phyloP scores from a whole-genome alignment of 2,888 invertebrate genomes.

The Watsonalla binaria region DNA sequence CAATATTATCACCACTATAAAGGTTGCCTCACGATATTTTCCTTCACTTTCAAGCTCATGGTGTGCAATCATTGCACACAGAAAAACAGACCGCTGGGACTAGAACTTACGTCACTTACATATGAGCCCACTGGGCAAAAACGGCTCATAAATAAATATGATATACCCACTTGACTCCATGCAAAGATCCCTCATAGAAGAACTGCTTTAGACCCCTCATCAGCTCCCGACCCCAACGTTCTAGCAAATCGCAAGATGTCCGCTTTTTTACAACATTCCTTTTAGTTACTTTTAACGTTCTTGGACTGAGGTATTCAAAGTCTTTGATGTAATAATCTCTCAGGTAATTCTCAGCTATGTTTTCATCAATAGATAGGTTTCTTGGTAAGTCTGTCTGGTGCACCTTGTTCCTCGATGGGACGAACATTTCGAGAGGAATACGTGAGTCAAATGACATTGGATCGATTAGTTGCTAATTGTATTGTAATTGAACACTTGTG shows the following conservation, averaged over 20 bases:
- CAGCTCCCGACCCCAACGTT: conserved; percentile 52
- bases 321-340: conserved; percentile 61
- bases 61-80: too few relatives aligned
- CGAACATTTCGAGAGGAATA: conserved; percentile 20
- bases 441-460: conserved; percentile 3
- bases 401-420: conserved; percentile 20
- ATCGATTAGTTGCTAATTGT: conserved; percentile 15
- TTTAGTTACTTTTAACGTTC: conserved; percentile 29
- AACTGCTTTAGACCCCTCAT: conserved; percentile 61
- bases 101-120: too few relatives aligned
- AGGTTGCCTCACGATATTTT: too few relatives aligned
- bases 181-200: conserved; percentile 64
- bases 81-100: too few relatives aligned
- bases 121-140: background rate
- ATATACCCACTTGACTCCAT: conserved; percentile 69
- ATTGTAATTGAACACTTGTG: background rate
- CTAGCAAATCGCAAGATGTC: conserved; percentile 21
- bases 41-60: too few relatives aligned
- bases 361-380: conserved; percentile 23
- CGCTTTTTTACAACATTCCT: conserved; percentile 15
- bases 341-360: conserved; percentile 32
- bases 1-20: too few relatives aligned
- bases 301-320: conserved; percentile 57
- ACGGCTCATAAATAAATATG: background rate
- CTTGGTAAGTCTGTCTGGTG: conserved; percentile 20